Evolutionary conservation across 1,140 invertebrate genomes (phyloP).

Genomic region (Agrilus planipennis): DNA sequence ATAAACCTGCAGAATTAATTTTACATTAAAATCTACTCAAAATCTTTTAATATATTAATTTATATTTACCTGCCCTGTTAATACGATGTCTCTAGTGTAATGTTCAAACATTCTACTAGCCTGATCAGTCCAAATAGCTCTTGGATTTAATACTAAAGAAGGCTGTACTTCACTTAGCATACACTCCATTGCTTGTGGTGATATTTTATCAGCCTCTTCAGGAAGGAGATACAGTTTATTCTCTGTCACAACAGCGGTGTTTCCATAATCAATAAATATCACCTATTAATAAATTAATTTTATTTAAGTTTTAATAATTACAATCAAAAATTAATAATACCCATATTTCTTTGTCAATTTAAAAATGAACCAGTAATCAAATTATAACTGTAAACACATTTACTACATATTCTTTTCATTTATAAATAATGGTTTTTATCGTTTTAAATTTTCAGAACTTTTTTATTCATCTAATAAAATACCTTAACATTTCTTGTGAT

Average conservation of each 20-base stretch:
- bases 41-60: constrained; percentile 1
- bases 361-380: no score
- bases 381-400: no score
- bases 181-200: constrained; percentile 58
- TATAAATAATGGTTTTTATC: no score
- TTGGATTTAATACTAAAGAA: constrained; percentile 39
- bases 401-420: constrained; percentile 1
- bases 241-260: constrained; percentile 30
- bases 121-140: constrained; percentile 45
- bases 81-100: constrained; percentile 23
- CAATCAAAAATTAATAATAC: constrained; percentile 1
- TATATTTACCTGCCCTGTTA: constrained; percentile 35
- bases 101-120: constrained; percentile 41
- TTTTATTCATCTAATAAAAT: no score
- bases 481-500: no score
- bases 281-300: constrained; percentile 35
- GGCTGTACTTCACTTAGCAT: constrained; percentile 54
- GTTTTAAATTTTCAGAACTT: no score
- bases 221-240: constrained; percentile 28
- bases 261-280: constrained; percentile 73
- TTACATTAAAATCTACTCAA: constrained; percentile 1
- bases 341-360: no score
- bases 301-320: background rate
- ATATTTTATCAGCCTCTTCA: constrained; percentile 2
- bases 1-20: constrained; percentile 47